Evolutionary conservation across 2,113 vertebrate species (phyloP).

Genomic region (Vulpes lagopus): DNA sequence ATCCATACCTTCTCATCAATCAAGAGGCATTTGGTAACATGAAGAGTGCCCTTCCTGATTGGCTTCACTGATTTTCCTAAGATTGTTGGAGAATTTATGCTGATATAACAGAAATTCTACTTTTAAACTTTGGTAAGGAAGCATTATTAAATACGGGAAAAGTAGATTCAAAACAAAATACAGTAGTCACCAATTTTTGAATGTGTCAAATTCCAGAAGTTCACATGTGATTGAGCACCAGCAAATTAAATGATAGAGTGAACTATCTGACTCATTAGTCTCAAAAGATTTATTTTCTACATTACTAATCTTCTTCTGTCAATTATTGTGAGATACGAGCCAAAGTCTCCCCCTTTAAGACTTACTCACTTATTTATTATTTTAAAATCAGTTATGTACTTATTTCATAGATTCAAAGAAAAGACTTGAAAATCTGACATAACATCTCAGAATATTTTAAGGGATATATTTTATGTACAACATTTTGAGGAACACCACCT

Average conservation of each 20-base stretch:
- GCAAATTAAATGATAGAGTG: not conserved
- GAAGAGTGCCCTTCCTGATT: not conserved
- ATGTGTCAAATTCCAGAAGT: not conserved
- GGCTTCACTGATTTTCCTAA: not conserved
- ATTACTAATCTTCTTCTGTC: not conserved
- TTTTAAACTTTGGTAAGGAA: not conserved
- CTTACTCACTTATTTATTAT: not conserved
- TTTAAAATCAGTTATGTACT: conserved; percentile 35
- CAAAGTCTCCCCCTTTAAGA: not conserved
- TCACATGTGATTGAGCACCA: not conserved
- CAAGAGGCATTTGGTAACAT: not conserved
- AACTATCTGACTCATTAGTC: not conserved
- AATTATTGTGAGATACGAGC: not conserved
- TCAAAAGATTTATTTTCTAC: not conserved
- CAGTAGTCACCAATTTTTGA: not conserved
- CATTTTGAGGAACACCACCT: not conserved
- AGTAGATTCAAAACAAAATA: not conserved
- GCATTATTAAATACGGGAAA: not conserved
- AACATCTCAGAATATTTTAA: not conserved
- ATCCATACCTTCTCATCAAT: not conserved
- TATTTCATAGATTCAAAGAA: conserved; percentile 64
- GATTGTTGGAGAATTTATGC: not conserved
- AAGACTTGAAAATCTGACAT: conserved; percentile 29
- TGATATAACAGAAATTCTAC: not conserved
- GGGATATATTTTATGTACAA: not conserved